Evolutionary conservation across 2,888 invertebrate species (phyloP), one percentile per base, ranked within the genome.

Genomic region (Monoplex corrugatus): DNA sequence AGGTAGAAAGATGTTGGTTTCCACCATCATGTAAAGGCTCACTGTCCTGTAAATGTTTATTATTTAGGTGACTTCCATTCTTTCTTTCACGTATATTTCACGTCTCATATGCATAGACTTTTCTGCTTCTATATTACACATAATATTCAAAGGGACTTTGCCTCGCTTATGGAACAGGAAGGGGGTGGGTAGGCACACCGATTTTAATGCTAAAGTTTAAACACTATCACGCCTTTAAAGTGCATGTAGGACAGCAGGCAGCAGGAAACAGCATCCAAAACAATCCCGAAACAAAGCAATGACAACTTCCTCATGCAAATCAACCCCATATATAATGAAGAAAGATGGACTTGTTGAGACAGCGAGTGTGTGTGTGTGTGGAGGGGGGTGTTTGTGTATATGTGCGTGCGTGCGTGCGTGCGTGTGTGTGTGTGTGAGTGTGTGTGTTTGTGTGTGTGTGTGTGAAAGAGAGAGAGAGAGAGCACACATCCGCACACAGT

Each of bases 231-330:
- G 43, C 40, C 10, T 80, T 43, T 43, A 80, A 23, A 43, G 43
- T 40, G 78, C 43, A 80, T 8, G 78, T 23, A 40, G 43, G 43
- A 19, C 35, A 28, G 43, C 5, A 40, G 78, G 43, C 78, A 80
- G 78, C 40, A 40, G 78, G 78, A 80, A 80, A 80, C 40, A 80
- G 78, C 40, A 40, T 80, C 78, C 78, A 80, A 80, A 80, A n/a
- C 43, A 38, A 38, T 13, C 75, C 75, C 75, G 43, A 40, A 80
- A 80, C 78, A 80, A 80, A 16, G 40, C n/a, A 6, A 40, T 80
- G 78, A 80, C 78, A 80, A 80, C 78, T 80, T 80, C 78, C 78
- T 40, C 43, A 80, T 80, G 78, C 78, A 80, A 80, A 80, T 80
- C 78, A 43, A 23, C 78, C 40, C 43, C 78, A 80, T 80, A 80